These are phyloP conservation scores for Leptothorax acervorum DNA, from an alignment of 2,888 invertebrate species.

Conservation along the genomic window DNA sequence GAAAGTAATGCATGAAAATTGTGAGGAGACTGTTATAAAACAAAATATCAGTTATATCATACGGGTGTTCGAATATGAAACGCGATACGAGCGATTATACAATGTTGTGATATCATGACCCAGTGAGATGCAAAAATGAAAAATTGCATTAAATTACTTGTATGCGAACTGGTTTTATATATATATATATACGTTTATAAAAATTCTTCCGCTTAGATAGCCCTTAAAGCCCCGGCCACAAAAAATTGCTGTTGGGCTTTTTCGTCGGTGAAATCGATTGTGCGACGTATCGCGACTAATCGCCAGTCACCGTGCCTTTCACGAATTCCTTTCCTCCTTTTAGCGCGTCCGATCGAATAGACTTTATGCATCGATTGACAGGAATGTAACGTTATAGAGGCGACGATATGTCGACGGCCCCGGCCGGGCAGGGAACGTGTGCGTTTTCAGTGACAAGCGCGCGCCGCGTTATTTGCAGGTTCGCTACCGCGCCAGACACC, in stretches of 20 bases:
- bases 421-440: background rate
- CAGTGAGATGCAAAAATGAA: background rate
- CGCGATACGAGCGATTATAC: background rate
- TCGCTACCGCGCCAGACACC: background rate
- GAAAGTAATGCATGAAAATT: no score
- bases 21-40: background rate
- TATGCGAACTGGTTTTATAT: background rate
- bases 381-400: conserved; percentile 37
- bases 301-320: conserved; percentile 31
- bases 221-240: background rate
- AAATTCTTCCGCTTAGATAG: background rate
- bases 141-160: background rate
- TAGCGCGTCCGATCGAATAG: conserved; percentile 35
- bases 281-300: conserved; percentile 20
- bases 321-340: conserved; percentile 42
- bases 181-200: no score
- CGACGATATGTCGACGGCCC: conserved; percentile 18
- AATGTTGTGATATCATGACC: background rate
- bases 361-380: conserved; percentile 50
- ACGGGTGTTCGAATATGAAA: background rate
- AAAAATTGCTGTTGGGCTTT: background rate
- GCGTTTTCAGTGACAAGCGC: conserved; percentile 27
- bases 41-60: background rate
- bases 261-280: conserved; percentile 1
- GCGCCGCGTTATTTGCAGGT: conserved; percentile 16